Conservation (phyloP, 2,797 vertebrate genomes). For the Heteromormyrus szaboi region DNA sequence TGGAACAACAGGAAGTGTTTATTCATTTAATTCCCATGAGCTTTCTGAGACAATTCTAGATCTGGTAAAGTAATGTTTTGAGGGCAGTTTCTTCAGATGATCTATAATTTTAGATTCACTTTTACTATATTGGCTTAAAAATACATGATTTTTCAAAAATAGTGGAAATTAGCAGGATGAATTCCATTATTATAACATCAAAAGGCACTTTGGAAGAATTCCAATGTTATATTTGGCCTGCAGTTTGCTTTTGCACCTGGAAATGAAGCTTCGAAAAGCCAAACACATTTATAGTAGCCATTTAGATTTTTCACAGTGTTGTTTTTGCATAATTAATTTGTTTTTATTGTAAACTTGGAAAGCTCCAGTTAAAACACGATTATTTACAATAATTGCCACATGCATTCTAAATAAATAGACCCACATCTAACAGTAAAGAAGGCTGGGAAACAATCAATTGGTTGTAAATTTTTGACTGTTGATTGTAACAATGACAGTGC, state of each 20-base stretch:
- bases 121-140: background rate
- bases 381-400: background rate
- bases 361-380: background rate
- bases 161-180: conserved; percentile 1
- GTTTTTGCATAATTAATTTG: conserved; percentile 12
- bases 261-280: background rate
- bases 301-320: conserved; percentile 11
- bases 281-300: conserved; percentile 3
- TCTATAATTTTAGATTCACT: background rate
- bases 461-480: background rate
- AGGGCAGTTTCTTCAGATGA: background rate
- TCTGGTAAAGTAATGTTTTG: background rate
- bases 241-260: conserved; percentile 10
- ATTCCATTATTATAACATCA: conserved; percentile 7
- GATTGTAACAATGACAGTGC: background rate
- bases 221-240: conserved; percentile 13
- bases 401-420: background rate
- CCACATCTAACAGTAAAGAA: background rate
- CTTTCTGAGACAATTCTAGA: background rate
- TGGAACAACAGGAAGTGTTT: conserved; percentile 14
- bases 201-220: background rate
- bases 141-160: conserved; percentile 3
- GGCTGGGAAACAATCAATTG: background rate
- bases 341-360: conserved; percentile 4
- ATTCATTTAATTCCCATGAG: background rate